Evolutionary conservation across 2,888 invertebrate genomes (phyloP).

Genomic region (Coleophora flavipennella): DNA sequence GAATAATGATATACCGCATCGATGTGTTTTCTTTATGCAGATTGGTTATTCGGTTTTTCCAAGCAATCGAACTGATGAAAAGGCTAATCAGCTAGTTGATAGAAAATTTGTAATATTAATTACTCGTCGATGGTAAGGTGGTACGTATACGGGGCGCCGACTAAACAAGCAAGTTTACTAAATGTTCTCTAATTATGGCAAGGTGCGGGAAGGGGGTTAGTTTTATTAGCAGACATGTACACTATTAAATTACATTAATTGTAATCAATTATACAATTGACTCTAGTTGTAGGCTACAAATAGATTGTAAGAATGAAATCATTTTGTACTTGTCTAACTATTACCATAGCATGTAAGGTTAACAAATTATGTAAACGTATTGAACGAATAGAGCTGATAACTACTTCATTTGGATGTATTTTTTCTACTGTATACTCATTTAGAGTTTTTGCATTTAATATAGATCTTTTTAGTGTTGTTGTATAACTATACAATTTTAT

Average conservation of each 20-base stretch:
- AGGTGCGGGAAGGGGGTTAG: neutral
- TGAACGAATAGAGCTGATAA: conserved; percentile 62
- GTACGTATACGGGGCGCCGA: neutral
- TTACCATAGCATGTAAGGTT: conserved; percentile 65
- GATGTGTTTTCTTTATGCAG: too few relatives aligned
- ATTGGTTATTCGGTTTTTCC: too few relatives aligned
- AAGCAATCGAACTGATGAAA: too few relatives aligned
- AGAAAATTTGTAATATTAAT: too few relatives aligned
- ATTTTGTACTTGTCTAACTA: conserved; percentile 72
- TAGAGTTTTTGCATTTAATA: conserved; percentile 70
- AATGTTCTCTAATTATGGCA: neutral
- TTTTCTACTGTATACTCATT: conserved; percentile 66
- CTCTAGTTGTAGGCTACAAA: conserved; percentile 64
- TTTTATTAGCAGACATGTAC: conserved; percentile 25
- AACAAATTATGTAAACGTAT: conserved; percentile 64
- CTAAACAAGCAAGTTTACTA: neutral
- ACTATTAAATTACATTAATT: conserved; percentile 45
- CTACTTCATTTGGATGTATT: conserved; percentile 62
- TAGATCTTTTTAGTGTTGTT: conserved; percentile 64
- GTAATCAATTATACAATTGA: conserved; percentile 65
- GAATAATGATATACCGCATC: too few relatives aligned
- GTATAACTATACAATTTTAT: conserved; percentile 48
- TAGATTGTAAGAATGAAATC: conserved; percentile 64
- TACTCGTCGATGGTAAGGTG: too few relatives aligned
- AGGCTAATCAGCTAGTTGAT: too few relatives aligned